Base-by-base conservation (phyloP, 2,888 invertebrate species). In the Xylota segnis region DNA sequence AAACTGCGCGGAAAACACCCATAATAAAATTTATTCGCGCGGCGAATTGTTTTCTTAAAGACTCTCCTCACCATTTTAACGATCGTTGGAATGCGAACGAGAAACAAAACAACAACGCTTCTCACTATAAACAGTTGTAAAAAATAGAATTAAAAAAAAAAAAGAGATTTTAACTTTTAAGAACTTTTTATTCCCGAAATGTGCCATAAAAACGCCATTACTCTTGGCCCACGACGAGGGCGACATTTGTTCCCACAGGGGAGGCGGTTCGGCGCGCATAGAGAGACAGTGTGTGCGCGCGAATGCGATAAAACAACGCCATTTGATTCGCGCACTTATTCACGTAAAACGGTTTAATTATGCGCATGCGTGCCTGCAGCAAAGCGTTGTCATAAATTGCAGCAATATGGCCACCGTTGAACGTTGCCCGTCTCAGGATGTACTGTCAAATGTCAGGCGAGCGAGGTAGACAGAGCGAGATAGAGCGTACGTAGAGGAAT, bases 321-420 rank as follows among this genome's bases (percentile, higher is more conserved):
- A 81, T 82, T 86, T 86, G 86, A 86, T 82, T 86, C 76, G 86
- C 68, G 74, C 66, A 74, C 76, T 86, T 76, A 81, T 29, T 72
- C 47, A 66, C 50, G 77, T 72, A 63, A 77, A 86, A 86, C 81
- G 82, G 81, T 86, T 86, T 82, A 86, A 82, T 86, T 82, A 82
- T 86, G 81, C 86, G 77, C 81, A 76, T 76, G 86, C 86, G 86
- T 77, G 86, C 76, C 71, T 81, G 81, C 74, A 63, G 75, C 76
- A 43, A 45, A 75, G 59, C 59, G 75, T 61, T 76, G 76, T 68
- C 72, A 82, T 86, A 86, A 86, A 86, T 86, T 77, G 66, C 82
- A 71, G 9, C 81, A 86, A 86, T 86, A 86, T 86, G 81, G 86
- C 82, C 86, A 82, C 86, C 43, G 58, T 54, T 71, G 59, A n/a